Percentiles rank a stretch among this genome's conserved stretches.
These are phyloP conservation scores for Eremobia ochroleuca DNA, from an alignment of 2,888 invertebrate genomes.

Conservation along the genomic window DNA sequence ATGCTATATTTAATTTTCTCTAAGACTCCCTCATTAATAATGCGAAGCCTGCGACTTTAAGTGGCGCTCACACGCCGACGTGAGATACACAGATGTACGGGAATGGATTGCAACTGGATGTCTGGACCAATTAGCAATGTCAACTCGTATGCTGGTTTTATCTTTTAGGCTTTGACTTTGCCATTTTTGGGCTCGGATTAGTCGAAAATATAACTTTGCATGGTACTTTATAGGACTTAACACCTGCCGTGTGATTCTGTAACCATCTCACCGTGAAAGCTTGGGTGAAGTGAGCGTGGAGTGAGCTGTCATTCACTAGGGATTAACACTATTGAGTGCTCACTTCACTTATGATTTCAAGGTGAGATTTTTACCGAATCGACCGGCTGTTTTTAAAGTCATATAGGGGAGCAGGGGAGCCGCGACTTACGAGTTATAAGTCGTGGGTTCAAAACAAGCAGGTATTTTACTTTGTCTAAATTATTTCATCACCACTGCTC, in stretches of 20 bases:
- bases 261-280: no score
- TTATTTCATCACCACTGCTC: not conserved
- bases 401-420: no score
- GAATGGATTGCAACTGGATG: constrained; percentile 64
- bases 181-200: not conserved
- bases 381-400: no score
- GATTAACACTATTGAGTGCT: no score
- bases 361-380: no score
- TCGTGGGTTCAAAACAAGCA: not conserved
- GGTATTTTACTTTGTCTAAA: not conserved
- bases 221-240: no score
- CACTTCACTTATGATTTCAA: no score
- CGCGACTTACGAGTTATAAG: not conserved
- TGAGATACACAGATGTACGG: constrained; percentile 80
- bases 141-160: constrained; percentile 2
- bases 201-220: no score
- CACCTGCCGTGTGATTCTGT: no score
- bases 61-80: constrained; percentile 89
- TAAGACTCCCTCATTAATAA: constrained; percentile 91
- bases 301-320: no score
- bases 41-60: constrained; percentile 90
- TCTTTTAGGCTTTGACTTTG: not conserved
- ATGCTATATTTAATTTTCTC: constrained; percentile 92
- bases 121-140: constrained; percentile 39
- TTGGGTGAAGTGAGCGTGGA: no score